Evolutionary conservation across 2,888 invertebrate species (phyloP).

Genomic region (Strigamia crassipes): DNA sequence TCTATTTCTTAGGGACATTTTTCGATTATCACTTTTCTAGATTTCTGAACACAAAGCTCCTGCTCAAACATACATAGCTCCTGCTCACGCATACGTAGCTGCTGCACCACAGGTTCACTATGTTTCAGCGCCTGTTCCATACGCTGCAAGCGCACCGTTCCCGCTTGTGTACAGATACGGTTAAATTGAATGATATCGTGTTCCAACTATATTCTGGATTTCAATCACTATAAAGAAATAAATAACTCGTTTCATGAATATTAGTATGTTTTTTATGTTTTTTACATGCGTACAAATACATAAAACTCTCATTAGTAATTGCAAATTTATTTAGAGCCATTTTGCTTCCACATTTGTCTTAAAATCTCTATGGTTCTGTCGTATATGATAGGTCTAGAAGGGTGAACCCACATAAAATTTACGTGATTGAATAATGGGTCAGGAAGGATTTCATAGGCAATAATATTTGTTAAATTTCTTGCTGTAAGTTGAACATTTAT

Average conservation of each 20-base stretch:
- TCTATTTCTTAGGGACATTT: not conserved
- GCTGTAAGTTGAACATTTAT: not conserved
- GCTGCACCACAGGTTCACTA: not conserved
- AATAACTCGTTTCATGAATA: too few relatives aligned
- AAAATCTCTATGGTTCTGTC: not conserved
- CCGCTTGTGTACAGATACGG: not conserved
- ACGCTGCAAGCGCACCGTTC: not conserved
- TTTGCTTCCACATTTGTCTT: not conserved
- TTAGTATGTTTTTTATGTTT: too few relatives aligned
- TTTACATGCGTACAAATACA: too few relatives aligned
- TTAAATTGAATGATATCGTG: too few relatives aligned
- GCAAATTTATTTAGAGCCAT: not conserved
- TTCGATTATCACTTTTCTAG: not conserved
- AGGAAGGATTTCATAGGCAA: not conserved
- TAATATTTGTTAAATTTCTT: not conserved
- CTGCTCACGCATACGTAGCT: not conserved
- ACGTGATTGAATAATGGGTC: not conserved
- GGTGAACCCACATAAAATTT: not conserved
- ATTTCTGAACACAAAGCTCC: slow-evolving; percentile 6
- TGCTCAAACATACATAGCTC: not conserved
- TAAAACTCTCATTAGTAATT: too few relatives aligned
- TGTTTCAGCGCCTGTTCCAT: not conserved
- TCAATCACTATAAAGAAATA: too few relatives aligned
- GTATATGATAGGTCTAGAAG: not conserved
- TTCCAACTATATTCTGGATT: too few relatives aligned